Base-by-base conservation (phyloP, 2,797 vertebrate species). In the Nannoperca australis region DNA sequence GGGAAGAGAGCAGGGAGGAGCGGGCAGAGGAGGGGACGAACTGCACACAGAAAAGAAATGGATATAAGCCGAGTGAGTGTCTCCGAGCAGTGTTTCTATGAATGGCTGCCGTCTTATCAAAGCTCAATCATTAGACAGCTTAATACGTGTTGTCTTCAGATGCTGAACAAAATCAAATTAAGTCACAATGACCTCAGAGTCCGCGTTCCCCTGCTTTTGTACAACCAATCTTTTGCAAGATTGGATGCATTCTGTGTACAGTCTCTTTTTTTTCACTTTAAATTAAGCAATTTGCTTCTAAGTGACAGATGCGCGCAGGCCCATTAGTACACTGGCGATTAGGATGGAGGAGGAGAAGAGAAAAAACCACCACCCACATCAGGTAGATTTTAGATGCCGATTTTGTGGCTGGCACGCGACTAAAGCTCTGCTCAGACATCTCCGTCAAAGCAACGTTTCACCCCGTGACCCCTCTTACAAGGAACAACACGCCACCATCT, bases 281-380 rank as follows among this genome's bases (percentile, higher is more conserved):
- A 93, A 94, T 92, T 86, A 94, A 94, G 91, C 93, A 93, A 92
- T 94, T 94, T 93, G 88, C 90, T 78, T 90, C 88, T 93, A 91
- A 91, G 91, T 90, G 93, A 95, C 95, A 95, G 93, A 94, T 94
- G 94, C 80, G 90, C 82, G 44, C 87, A 63, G 92, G 90, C 89
- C 93, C 92, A 93, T 95, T 94, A 95, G 93, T 70, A 83, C 87
- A 20, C 87, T 66, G 84, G 78, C 80, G 88, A 94, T 95, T 92
- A 94, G 91, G 87, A 92, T 74, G 45, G 79, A 89, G 89, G 85
- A 87, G 86, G 76, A 86, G 81, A 69, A 51, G 68, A 58, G 51
- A 4, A 56, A 56, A 62, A 59, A 67, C 24, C 24, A 38, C 10
- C 78, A 79, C 72, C 81, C 75, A 89, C 83, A 83, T 85, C 88